Base-by-base conservation (phyloP, 2,797 vertebrate species). In the Cottoperca gobio region DNA sequence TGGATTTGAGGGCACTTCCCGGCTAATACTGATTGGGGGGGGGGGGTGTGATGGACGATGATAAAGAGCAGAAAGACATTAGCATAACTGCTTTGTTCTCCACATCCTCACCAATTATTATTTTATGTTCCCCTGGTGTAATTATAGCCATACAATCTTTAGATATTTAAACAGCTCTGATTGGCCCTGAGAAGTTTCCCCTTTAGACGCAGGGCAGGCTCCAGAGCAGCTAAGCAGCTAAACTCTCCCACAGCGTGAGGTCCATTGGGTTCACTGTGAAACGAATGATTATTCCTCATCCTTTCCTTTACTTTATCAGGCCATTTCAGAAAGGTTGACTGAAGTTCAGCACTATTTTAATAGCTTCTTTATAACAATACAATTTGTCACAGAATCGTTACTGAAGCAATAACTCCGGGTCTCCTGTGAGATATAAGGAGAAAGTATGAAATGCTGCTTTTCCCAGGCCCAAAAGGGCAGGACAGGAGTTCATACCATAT, bases 371-470 rank as follows among this genome's bases (percentile, higher is more conserved):
- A 59, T 87, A 85, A 81, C 58, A 80, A 87, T 76, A 71, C 73
- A 76, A 83, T 90, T 90, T 87, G 82, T 88, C 83, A 87, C 81
- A 84, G 62, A 79, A 75, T 77, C 79, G 83, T 85, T 69, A 58
- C 45, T 73, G 50, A 58, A 70, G 55, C 52, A 26, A 2, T 73
- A 77, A 78, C 49, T 57, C 48, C 45, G 37, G 42, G 43, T 7
- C 76, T 76, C 66, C 24, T 69, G 68, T 33, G 73, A 70, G 37
- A 73, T 54, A 39, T 60, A 65, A 73, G 52, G 35, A 68, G 46
- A 53, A 64, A 59, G 49, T 61, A 68, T 67, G 50, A 84, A 83
- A 79, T 70, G 42, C 46, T 59, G 42, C 46, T 35, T 39, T 59
- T 77, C 13, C 49, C 33, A 6, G 24, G 42, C 37, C 59, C 33